Evolutionary conservation across 1,140 invertebrate species (phyloP).

Genomic region (Drosophila funebris): DNA sequence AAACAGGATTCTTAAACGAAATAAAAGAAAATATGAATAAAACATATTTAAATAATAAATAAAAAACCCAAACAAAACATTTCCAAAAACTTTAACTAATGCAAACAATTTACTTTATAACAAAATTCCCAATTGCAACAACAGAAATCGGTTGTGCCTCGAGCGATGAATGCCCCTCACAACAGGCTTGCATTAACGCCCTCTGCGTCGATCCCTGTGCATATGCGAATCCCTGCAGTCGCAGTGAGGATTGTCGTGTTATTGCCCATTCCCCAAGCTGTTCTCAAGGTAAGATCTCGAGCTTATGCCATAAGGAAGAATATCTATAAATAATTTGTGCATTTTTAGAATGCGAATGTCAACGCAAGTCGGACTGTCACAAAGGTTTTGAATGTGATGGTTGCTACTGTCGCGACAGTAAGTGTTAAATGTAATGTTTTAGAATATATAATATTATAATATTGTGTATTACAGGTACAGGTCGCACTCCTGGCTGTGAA

Average conservation of each 20-base stretch:
- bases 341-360: constrained; percentile 88
- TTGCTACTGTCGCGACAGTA: constrained; percentile 87
- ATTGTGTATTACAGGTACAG: constrained; percentile 48
- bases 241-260: constrained; percentile 88
- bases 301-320: not conserved
- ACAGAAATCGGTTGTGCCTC: constrained; percentile 88
- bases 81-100: constrained; percentile 53
- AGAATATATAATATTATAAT: not conserved
- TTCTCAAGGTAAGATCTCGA: constrained; percentile 86
- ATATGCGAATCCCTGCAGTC: constrained; percentile 88
- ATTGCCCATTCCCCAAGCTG: constrained; percentile 91
- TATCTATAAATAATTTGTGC: not conserved
- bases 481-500: constrained; percentile 85
- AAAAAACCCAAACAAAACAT: constrained; percentile 23
- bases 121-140: constrained; percentile 35
- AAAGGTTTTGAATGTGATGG: constrained; percentile 87
- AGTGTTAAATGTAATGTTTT: constrained; percentile 46
- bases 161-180: constrained; percentile 89
- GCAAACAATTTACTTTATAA: constrained; percentile 58
- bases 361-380: constrained; percentile 87
- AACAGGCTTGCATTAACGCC: constrained; percentile 90
- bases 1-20: constrained; percentile 43
- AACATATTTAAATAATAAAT: constrained; percentile 37
- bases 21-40: constrained; percentile 58
- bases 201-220: constrained; percentile 91